Conservation (phyloP, 2,113 vertebrate genomes). For the Octodon degus region DNA sequence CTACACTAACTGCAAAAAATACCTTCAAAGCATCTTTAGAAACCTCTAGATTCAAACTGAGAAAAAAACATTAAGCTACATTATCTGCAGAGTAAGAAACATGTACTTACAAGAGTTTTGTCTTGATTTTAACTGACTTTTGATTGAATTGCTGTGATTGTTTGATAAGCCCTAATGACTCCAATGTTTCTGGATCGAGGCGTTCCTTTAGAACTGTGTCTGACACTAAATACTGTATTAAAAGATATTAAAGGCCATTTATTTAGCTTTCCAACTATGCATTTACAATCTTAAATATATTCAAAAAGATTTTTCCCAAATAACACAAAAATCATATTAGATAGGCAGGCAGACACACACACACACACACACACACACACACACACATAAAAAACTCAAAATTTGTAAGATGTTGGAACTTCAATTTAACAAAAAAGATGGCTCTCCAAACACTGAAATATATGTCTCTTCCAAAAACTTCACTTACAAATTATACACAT, state of each 20-base stretch:
- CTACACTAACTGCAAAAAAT: slow-evolving; percentile 11
- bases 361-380: neutral
- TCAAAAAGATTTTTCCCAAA: slow-evolving; percentile 60
- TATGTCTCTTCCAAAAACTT: neutral
- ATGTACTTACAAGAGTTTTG: slow-evolving; percentile 97
- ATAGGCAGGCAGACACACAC: too few species aligned
- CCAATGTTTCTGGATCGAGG: slow-evolving; percentile 97
- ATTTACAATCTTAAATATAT: slow-evolving; percentile 57
- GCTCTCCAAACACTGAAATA: slow-evolving; percentile 54
- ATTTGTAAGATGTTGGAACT: slow-evolving; percentile 5
- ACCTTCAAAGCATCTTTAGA: slow-evolving; percentile 22
- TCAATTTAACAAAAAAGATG: slow-evolving; percentile 46
- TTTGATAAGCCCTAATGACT: slow-evolving; percentile 98
- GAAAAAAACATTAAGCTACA: slow-evolving; percentile 54
- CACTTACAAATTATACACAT: neutral
- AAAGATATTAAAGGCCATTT: slow-evolving; percentile 78
- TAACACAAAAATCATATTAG: slow-evolving; percentile 1
- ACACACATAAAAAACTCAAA: neutral
- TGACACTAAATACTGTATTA: slow-evolving; percentile 93
- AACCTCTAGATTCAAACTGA: slow-evolving; percentile 64
- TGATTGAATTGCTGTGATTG: slow-evolving; percentile 99
- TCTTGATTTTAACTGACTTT: slow-evolving; percentile 99
- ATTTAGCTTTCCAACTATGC: slow-evolving; percentile 65
- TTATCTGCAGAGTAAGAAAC: slow-evolving; percentile 52
- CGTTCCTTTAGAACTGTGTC: slow-evolving; percentile 97